A percentile compares a stretch with the other conserved stretches of the same genome.
These are phyloP conservation scores for Drosophila funebris DNA, from an alignment of 1,140 invertebrate species.

Conservation along the genomic window DNA sequence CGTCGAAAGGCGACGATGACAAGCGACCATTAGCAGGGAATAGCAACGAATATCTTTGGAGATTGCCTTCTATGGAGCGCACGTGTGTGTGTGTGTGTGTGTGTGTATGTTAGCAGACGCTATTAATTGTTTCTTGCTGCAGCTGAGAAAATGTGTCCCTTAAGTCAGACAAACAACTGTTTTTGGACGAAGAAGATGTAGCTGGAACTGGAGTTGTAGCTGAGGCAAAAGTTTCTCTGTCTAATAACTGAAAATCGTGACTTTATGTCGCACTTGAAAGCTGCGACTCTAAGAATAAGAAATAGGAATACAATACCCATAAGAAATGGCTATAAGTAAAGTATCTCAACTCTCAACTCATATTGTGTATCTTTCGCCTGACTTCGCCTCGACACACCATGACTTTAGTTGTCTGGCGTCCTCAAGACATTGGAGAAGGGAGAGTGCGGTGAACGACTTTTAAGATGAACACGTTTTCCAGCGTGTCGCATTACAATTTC, in stretches of 20 bases:
- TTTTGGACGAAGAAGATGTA: conserved; percentile 33
- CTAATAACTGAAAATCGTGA: conserved; percentile 82
- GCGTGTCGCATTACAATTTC: conserved; percentile 73
- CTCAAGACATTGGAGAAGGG: neutral
- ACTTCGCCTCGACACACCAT: conserved; percentile 3
- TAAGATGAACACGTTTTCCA: conserved; percentile 73
- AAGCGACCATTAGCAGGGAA: conserved; percentile 59
- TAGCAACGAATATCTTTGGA: conserved; percentile 58
- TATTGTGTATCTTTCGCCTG: conserved; percentile 51
- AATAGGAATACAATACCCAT: conserved; percentile 57
- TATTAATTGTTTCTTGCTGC: conserved; percentile 77
- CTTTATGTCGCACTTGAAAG: conserved; percentile 78
- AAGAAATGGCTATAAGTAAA: conserved; percentile 20
- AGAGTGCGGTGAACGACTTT: conserved; percentile 55
- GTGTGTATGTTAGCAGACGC: conserved; percentile 55
- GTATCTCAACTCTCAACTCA: conserved; percentile 29
- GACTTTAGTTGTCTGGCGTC: neutral
- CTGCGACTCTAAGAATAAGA: conserved; percentile 12
- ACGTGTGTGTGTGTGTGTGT: conserved; percentile 42
- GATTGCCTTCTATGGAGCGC: conserved; percentile 43
- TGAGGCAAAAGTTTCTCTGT: conserved; percentile 56
- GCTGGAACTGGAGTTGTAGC: conserved; percentile 7
- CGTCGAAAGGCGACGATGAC: conserved; percentile 55
- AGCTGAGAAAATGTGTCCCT: conserved; percentile 52
- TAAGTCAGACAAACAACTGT: conserved; percentile 56